Conservation (phyloP, 2,888 invertebrate species). For the Crematogaster levior region DNA sequence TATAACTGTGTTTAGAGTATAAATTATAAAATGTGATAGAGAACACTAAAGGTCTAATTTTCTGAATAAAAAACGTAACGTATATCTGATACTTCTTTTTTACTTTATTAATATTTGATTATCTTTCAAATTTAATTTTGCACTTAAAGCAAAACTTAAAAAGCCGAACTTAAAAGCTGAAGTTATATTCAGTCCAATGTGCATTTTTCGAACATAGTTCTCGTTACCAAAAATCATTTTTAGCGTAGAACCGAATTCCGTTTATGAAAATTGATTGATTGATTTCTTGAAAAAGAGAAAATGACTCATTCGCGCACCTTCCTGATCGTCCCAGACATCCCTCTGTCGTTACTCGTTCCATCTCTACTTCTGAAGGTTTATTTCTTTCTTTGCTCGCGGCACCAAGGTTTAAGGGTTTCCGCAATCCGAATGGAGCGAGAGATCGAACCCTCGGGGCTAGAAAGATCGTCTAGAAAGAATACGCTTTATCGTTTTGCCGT, state of each 20-base stretch:
- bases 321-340: background rate
- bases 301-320: background rate
- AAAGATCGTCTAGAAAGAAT: slow-evolving; percentile 58
- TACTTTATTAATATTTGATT: background rate
- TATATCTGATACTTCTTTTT: background rate
- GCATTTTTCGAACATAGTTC: background rate
- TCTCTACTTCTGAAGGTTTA: slow-evolving; percentile 41
- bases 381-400: slow-evolving; percentile 34
- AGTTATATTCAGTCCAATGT: background rate
- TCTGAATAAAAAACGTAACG: background rate
- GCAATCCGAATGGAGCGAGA: slow-evolving; percentile 55
- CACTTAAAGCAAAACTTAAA: too few relatives aligned
- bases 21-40: background rate
- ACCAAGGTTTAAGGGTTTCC: slow-evolving; percentile 55
- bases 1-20: background rate
- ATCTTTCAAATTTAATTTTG: background rate
- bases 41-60: background rate
- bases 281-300: slow-evolving; percentile 5
- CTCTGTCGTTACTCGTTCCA: slow-evolving; percentile 30
- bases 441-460: slow-evolving; percentile 61
- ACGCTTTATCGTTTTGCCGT: slow-evolving; percentile 60
- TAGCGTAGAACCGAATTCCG: background rate
- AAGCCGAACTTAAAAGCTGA: background rate
- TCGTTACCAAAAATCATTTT: background rate
- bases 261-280: too few relatives aligned